Percentiles rank a stretch among this genome's conserved stretches.
Conservation (phyloP, 2,113 vertebrate genomes). For the Brienomyrus brachyistius region DNA sequence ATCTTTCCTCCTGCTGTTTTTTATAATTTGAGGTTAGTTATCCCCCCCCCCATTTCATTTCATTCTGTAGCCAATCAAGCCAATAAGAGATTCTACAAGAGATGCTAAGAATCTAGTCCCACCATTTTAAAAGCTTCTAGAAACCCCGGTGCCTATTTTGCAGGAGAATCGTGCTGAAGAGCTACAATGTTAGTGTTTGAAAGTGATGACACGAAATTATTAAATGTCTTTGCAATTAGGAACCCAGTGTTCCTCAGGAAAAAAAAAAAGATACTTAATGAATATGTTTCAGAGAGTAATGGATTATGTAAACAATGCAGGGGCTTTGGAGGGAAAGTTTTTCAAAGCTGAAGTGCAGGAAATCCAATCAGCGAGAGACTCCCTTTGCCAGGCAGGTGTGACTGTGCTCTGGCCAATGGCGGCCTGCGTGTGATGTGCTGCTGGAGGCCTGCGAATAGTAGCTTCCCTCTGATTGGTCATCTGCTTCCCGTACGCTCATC, state of each 20-base stretch:
- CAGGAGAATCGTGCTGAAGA: background rate
- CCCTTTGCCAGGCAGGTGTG: background rate
- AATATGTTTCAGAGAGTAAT: slow-evolving; percentile 26
- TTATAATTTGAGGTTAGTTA: background rate
- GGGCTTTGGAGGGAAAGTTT: slow-evolving; percentile 8
- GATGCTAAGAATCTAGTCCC: background rate
- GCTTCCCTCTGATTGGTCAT: background rate
- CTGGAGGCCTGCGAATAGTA: background rate
- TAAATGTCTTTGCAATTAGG: slow-evolving; percentile 22
- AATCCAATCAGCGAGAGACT: background rate
- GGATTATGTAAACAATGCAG: slow-evolving; percentile 13
- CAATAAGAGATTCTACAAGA: background rate
- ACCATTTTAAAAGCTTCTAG: background rate
- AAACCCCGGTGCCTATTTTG: background rate
- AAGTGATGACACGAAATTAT: slow-evolving; percentile 26
- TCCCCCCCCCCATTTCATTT: background rate
- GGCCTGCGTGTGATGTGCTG: background rate
- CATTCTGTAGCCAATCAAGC: background rate
- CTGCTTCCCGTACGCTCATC: background rate
- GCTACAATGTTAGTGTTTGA: background rate
- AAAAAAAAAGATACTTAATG: slow-evolving; percentile 9
- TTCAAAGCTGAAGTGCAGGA: background rate
- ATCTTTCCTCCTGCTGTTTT: background rate
- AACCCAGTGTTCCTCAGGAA: background rate
- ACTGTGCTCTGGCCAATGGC: background rate